Base-by-base conservation (phyloP, 2,888 invertebrate genomes). In the Frankliniella intonsa region DNA sequence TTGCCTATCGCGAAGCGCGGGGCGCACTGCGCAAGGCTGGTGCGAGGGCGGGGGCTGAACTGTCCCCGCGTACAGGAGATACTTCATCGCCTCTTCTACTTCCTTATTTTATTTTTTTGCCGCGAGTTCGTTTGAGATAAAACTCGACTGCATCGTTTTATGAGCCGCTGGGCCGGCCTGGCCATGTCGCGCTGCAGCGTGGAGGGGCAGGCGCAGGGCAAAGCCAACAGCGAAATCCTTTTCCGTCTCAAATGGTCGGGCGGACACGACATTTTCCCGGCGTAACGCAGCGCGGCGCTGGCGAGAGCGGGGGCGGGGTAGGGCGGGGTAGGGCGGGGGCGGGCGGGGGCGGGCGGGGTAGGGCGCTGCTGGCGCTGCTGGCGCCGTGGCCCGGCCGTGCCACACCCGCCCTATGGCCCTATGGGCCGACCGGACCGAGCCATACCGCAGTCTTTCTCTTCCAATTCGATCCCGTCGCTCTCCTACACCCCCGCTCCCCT, bases 361-460 rank as follows among this genome's bases (percentile, higher is more conserved):
- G n/a, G n/a, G n/a, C n/a, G n/a, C n/a, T n/a, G n/a, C n/a, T n/a
- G n/a, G n/a, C n/a, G n/a, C n/a, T n/a, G n/a, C n/a, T n/a, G n/a
- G n/a, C n/a, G n/a, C n/a, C n/a, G n/a, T n/a, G n/a, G 38, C 38
- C 2, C 38, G 5, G 38, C 38, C 38, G 38, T 5, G 38, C 38
- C 38, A 3, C 3, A 2, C 38, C 38, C 38, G 38, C 38, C 38
- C 38, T 38, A 38, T 38, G 38, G 38, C 38, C 38, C 38, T 38
- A 38, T 38, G 38, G 38, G 38, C 38, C 38, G 38, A 38, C 38
- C 38, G 38, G 55, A 19, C 19, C 14, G 55, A 55, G 69, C 69
- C 69, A 76, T 76, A 76, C 69, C 69, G 69, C 69, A 76, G 69
- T 76, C 69, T 76, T 76, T 76, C 69, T 76, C 69, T 25, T 76